Conservation (phyloP, 2,888 invertebrate genomes). For the Eubasilissa splendida region DNA sequence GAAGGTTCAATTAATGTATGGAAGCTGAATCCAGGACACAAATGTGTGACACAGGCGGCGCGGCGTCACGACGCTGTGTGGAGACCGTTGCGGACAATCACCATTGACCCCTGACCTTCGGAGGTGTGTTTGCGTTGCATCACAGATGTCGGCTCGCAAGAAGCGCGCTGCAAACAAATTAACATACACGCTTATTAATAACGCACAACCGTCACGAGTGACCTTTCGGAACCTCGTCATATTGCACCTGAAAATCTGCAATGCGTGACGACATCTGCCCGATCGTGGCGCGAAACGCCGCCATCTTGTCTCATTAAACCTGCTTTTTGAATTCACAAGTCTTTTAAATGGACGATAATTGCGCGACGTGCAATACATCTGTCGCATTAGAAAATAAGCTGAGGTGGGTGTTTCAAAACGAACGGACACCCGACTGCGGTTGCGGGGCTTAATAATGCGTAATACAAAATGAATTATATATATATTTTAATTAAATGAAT, state of each 20-base stretch:
- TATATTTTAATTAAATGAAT: too few species aligned
- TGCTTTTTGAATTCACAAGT: slow-evolving; percentile 10
- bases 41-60: too few species aligned
- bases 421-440: too few species aligned
- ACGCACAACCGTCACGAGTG: slow-evolving; percentile 39
- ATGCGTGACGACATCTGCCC: slow-evolving; percentile 37
- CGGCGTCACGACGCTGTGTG: not conserved
- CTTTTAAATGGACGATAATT: slow-evolving; percentile 20
- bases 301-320: slow-evolving; percentile 15
- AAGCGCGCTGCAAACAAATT: not conserved
- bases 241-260: slow-evolving; percentile 23
- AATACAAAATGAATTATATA: too few species aligned
- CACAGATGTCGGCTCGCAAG: slow-evolving; percentile 21
- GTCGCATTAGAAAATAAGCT: slow-evolving; percentile 15
- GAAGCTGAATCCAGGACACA: too few species aligned
- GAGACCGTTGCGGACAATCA: slow-evolving; percentile 8
- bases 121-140: not conserved
- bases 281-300: slow-evolving; percentile 8
- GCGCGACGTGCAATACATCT: slow-evolving; percentile 9
- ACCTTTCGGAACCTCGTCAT: slow-evolving; percentile 36
- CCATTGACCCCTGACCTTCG: slow-evolving; percentile 13
- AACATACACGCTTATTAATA: slow-evolving; percentile 19
- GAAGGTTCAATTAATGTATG: too few species aligned
- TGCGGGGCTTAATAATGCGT: too few species aligned
- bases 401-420: too few species aligned